Evolutionary conservation across 2,888 invertebrate species (phyloP), one percentile per base, ranked within the genome.

Genomic region (Poecilobothrus nobilitatus): DNA sequence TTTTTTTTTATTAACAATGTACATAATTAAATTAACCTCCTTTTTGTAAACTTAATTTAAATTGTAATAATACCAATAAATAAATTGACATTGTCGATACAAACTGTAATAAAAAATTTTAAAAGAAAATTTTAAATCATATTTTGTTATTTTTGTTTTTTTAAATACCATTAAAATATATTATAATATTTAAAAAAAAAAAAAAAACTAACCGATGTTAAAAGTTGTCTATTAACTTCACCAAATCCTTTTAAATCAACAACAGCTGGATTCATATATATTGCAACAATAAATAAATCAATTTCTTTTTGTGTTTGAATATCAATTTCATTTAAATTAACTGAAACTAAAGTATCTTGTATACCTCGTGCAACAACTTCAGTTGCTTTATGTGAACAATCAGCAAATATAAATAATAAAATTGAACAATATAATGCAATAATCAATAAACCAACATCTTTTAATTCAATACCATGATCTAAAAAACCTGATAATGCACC

Each of bases 181-280:
- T n/a, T n/a, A n/a, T n/a, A n/a, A 44, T 15, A 53, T 53, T 18
- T 53, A 2, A 53, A 6, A 15, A 21, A 12, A 2, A 53, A 6
- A 15, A 21, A 12, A 21, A 18, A 63, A 78, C 83, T 81, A 77
- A 88, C 88, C 73, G 88, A 86, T 62, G 87, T 86, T 6, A 89
- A 78, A 2, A 88, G 79, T 76, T 88, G 86, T 68, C 88, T 83
- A 76, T 88, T 88, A 44, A 89, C 87, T 72, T 86, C 78, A 0
- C 86, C 86, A 74, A 88, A 89, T 22, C 89, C 89, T 75, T 86
- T 86, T 68, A 89, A 79, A 41, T 86, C 88, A 8, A 89, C 88
- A 4, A 87, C 86, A 0, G 89, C 88, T 6, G 88, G 88, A 78
- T 89, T 89, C 86, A 88, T 85, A 76, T 87, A 85, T 66, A 89